Evolutionary conservation across 2,888 invertebrate species (phyloP), one percentile per base, ranked within the genome.

Genomic region (Synergus itoensis): DNA sequence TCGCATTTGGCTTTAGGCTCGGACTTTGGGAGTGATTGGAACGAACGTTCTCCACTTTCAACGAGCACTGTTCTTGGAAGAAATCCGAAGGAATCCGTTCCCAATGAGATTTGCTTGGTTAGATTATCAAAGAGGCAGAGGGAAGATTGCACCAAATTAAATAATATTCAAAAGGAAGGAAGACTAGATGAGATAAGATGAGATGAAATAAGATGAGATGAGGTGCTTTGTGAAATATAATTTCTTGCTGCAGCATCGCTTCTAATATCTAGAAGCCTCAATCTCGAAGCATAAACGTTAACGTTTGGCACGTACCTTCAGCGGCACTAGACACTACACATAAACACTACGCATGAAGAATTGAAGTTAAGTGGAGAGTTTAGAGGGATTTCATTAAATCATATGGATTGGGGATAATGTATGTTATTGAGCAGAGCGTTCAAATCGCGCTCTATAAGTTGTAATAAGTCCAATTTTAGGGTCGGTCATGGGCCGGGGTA

Each of bases 371-470:
- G 91, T 92, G 92, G 91, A 90, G 91, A 92, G 92, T 92, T 92
- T 92, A 92, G 91, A 92, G 90, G 90, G 90, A 92, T 92, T 92
- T 92, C 92, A 92, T 92, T 92, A 92, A 92, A 92, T 92, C 92
- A 92, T 92, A 92, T 91, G 91, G 90, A 92, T 92, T 91, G 92
- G 89, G 86, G 89, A 90, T 92, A 92, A 92, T 92, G 90, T 91
- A 91, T 92, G 92, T 92, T 92, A 92, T 92, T 91, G 90, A 90
- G 90, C 86, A 87, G 87, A 90, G 90, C 92, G 91, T 92, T 91
- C 91, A 91, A 92, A 92, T 92, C 91, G 91, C 89, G 91, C 91
- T 91, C 90, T 91, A 92, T 92, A 92, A 92, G 92, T 92, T 92
- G 92, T 92, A 92, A 92, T 92, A 91, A 92, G 92, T 91, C 91